Evolutionary conservation across 2,113 vertebrate species (phyloP).

Genomic region (Leuciscus idus): DNA sequence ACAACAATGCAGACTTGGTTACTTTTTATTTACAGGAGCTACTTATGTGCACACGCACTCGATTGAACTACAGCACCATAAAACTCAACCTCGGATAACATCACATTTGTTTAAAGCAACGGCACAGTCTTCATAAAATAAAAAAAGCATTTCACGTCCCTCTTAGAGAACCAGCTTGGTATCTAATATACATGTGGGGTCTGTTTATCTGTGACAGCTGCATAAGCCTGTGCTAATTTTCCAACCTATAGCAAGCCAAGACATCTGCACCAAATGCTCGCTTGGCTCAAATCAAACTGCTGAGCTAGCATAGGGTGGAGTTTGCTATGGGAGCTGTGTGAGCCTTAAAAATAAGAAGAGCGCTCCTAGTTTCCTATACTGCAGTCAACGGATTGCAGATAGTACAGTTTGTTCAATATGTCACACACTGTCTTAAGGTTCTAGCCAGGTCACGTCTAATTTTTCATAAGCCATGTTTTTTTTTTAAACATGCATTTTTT

Average conservation of each 20-base stretch:
- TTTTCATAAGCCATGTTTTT: background rate
- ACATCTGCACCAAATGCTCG: slow-evolving; percentile 50
- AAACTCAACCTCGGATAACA: slow-evolving; percentile 10
- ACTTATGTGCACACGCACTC: background rate
- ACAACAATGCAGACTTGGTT: background rate
- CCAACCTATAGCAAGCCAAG: slow-evolving; percentile 38
- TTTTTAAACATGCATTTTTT: background rate
- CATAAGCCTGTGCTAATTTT: slow-evolving; percentile 5
- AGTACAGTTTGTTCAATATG: background rate
- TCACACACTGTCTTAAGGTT: background rate
- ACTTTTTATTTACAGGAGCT: background rate
- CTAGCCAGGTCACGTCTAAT: background rate
- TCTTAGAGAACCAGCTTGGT: background rate
- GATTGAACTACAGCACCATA: background rate
- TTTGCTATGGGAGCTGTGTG: background rate
- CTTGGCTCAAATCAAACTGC: slow-evolving; percentile 46
- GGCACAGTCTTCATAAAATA: background rate
- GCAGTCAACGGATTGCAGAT: background rate
- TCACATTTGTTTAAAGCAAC: background rate
- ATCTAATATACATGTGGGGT: background rate
- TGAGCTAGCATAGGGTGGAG: slow-evolving; percentile 24
- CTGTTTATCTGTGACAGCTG: slow-evolving; percentile 34
- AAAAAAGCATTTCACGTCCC: background rate
- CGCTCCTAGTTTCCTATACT: background rate
- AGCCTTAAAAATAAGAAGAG: slow-evolving; percentile 17